Percentiles rank a stretch among this genome's conserved stretches.
These are phyloP conservation scores for Sus scrofa DNA, from an alignment of 2,113 vertebrate genomes.

Conservation along the genomic window DNA sequence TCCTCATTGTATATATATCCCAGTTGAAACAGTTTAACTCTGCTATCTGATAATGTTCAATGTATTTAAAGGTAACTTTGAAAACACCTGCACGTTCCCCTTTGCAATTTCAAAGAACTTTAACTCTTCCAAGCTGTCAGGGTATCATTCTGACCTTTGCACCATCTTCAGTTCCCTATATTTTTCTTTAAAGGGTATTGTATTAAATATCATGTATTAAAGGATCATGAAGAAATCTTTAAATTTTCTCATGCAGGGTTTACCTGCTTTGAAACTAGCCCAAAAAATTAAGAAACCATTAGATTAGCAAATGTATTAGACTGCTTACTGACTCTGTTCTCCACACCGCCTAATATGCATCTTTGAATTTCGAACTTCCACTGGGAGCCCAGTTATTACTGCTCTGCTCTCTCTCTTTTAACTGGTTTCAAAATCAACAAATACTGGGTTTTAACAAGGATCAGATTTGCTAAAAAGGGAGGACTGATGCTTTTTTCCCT, in stretches of 20 bases:
- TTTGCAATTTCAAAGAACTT: background rate
- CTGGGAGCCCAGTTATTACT: background rate
- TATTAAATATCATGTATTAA: too few relatives aligned
- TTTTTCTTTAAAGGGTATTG: background rate
- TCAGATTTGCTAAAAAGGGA: background rate
- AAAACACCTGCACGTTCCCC: background rate
- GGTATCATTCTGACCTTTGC: background rate
- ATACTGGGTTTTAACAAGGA: background rate
- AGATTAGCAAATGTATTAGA: background rate
- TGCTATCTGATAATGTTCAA: background rate
- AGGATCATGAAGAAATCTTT: background rate
- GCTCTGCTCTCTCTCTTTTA: background rate
- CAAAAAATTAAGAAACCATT: background rate
- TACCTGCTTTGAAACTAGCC: background rate
- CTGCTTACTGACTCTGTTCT: background rate
- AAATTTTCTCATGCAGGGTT: background rate
- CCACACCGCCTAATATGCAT: background rate
- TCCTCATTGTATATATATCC: background rate
- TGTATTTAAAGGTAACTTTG: background rate
- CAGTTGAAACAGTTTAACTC: background rate
- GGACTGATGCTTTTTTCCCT: background rate
- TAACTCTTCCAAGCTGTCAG: background rate
- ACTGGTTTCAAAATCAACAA: slow-evolving; percentile 22
- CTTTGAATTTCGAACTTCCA: background rate
- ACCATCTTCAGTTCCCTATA: background rate